Conservation (phyloP, 2,797 vertebrate species). For the Scyliorhinus canicula region DNA sequence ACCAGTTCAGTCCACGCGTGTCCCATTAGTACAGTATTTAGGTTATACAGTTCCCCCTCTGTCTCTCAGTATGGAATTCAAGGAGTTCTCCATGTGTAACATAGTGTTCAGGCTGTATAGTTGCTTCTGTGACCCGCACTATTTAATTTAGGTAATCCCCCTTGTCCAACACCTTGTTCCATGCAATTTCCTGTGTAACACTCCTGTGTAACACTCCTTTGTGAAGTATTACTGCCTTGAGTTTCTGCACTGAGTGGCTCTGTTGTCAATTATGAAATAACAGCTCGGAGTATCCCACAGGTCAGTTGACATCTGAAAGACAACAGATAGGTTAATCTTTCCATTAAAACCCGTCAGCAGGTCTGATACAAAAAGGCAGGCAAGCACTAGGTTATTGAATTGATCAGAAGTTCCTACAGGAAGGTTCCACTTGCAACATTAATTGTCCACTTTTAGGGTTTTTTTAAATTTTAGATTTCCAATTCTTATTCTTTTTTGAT, state of each 20-base stretch:
- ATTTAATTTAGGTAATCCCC: not conserved
- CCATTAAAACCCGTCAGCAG: not conserved
- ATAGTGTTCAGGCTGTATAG: not conserved
- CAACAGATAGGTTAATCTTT: not conserved
- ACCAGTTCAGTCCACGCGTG: too few species aligned
- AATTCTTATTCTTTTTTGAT: not conserved
- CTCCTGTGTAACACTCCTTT: not conserved
- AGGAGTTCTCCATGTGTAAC: not conserved
- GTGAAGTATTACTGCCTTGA: not conserved
- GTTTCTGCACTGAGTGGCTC: not conserved
- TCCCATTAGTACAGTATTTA: not conserved
- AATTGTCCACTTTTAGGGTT: not conserved
- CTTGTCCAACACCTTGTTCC: not conserved
- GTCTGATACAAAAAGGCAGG: not conserved
- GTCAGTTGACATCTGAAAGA: not conserved
- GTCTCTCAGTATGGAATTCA: not conserved
- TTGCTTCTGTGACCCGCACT: not conserved
- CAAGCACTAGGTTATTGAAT: not conserved
- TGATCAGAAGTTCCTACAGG: not conserved
- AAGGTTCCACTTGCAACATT: not conserved
- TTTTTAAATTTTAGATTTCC: not conserved
- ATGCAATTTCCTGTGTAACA: not conserved
- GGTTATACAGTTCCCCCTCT: not conserved
- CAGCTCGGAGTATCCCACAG: not conserved
- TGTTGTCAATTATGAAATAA: slow-evolving; percentile 20